Percentiles rank a stretch among this genome's conserved stretches.
Evolutionary conservation across 2,797 vertebrate genomes (phyloP).

Genomic region (Crenichthys baileyi): DNA sequence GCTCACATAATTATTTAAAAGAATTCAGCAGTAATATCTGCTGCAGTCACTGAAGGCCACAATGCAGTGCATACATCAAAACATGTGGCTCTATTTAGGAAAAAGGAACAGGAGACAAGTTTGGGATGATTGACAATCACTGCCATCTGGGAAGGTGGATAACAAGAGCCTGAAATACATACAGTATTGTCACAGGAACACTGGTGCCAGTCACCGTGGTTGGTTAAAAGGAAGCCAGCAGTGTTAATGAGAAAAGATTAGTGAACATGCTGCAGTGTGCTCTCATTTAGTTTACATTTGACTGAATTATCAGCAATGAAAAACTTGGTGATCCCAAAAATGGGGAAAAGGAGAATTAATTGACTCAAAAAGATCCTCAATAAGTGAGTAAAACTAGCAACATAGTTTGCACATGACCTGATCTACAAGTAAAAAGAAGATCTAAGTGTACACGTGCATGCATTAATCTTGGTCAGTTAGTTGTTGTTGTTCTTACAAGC

Average conservation of each 20-base stretch:
- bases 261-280: constrained; percentile 28
- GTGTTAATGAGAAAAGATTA: constrained; percentile 66
- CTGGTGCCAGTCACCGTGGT: constrained; percentile 59
- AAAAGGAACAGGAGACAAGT: constrained; percentile 38
- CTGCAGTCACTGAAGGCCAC: neutral
- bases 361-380: neutral
- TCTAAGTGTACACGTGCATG: neutral
- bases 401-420: neutral
- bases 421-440: neutral
- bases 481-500: neutral
- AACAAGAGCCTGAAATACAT: constrained; percentile 32
- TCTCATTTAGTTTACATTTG: constrained; percentile 53
- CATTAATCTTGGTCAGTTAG: neutral
- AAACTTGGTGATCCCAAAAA: constrained; percentile 31
- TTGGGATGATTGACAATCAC: constrained; percentile 62
- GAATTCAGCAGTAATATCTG: neutral
- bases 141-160: constrained; percentile 69
- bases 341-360: neutral
- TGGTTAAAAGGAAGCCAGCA: constrained; percentile 70
- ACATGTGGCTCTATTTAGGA: constrained; percentile 40
- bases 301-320: constrained; percentile 44
- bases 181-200: constrained; percentile 44
- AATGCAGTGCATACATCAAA: constrained; percentile 3
- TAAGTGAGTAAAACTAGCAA: neutral
- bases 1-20: neutral